Conservation (phyloP, 2,113 vertebrate species). For the Peromyscus californicus region DNA sequence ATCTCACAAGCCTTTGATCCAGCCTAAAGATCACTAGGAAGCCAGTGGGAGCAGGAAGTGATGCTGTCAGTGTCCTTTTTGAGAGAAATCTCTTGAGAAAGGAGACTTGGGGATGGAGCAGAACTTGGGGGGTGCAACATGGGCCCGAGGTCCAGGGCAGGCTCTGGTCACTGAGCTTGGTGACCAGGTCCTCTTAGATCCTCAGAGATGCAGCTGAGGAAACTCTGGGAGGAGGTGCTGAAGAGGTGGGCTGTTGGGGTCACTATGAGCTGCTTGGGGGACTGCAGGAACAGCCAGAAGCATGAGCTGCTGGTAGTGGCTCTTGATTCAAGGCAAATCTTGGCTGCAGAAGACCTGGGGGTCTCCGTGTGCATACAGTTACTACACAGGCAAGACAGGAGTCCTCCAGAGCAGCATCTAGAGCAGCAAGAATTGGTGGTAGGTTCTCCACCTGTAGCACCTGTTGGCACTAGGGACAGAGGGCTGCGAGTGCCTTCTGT, state of each 20-base stretch:
- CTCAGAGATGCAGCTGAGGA: neutral
- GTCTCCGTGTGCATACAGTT: neutral
- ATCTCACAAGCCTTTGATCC: neutral
- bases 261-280: accelerated
- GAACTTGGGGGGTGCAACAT: accelerated
- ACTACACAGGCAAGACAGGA: no score
- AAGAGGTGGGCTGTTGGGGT: accelerated
- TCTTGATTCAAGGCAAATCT: neutral
- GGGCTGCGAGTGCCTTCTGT: neutral
- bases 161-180: accelerated
- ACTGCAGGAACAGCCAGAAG: neutral
- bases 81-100: neutral
- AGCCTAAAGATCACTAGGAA: neutral
- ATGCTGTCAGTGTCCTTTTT: accelerated
- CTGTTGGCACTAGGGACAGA: neutral
- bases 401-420: neutral
- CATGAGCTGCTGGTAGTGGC: neutral
- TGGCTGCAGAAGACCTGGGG: neutral
- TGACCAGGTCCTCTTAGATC: accelerated
- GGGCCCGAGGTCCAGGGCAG: accelerated
- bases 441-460: accelerated
- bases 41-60: neutral
- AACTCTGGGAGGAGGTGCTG: neutral
- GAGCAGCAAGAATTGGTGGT: neutral
- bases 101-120: accelerated